A percentile compares a stretch with the other conserved stretches of the same genome.
These are phyloP conservation scores for Indicator indicator DNA, from an alignment of 2,113 vertebrate species.

Conservation along the genomic window DNA sequence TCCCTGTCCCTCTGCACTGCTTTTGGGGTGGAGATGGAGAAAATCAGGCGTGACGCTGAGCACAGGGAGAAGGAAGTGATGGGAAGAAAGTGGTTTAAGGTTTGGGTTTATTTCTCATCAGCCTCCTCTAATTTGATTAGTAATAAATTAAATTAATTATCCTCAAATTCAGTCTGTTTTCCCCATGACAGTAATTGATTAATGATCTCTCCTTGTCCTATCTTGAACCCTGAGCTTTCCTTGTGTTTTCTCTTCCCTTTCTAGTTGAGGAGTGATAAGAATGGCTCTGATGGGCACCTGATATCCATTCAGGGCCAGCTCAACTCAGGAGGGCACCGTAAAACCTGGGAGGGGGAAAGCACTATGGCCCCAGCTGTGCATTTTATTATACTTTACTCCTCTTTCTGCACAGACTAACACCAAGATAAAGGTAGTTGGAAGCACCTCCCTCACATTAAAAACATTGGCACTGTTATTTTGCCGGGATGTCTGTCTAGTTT, in stretches of 20 bases:
- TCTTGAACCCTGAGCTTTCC: background rate
- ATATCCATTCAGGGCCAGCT: background rate
- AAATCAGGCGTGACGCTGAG: background rate
- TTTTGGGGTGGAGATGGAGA: background rate
- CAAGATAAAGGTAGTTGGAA: background rate
- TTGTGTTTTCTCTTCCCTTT: background rate
- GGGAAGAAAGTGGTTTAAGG: background rate
- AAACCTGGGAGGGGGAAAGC: background rate
- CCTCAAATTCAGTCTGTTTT: background rate
- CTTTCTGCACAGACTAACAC: background rate
- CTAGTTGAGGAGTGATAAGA: too few species aligned
- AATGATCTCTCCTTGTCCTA: background rate
- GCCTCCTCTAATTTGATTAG: background rate
- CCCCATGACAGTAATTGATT: background rate
- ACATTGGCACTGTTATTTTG: background rate
- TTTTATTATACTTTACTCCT: background rate
- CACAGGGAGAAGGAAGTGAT: background rate
- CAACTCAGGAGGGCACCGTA: background rate
- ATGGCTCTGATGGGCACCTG: background rate
- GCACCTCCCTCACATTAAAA: background rate
- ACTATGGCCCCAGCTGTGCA: background rate
- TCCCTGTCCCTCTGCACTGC: background rate
- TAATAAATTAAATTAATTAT: background rate
- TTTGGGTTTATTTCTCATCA: background rate
- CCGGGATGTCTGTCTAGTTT: background rate